These are phyloP conservation scores for Coremacera marginata DNA, from an alignment of 2,888 invertebrate genomes.

Conservation along the genomic window DNA sequence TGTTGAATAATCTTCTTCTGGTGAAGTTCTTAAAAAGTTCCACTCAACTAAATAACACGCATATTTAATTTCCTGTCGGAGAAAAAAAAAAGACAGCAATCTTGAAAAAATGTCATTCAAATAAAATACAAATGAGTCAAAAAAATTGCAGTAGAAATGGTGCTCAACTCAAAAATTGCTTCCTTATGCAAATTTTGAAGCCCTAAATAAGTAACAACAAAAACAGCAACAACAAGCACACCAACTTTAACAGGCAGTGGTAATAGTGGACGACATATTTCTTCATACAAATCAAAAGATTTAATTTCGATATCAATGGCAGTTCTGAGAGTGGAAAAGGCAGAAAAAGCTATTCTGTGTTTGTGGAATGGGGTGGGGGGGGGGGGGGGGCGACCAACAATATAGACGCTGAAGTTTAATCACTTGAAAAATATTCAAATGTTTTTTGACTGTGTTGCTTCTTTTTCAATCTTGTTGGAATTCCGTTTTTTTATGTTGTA, in stretches of 20 bases:
- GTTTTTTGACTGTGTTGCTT: background rate
- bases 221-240: background rate
- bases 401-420: slow-evolving; percentile 30
- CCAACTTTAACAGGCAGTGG: background rate
- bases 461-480: background rate
- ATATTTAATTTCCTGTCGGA: background rate
- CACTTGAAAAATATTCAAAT: slow-evolving; percentile 39
- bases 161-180: slow-evolving; percentile 26
- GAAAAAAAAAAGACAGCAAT: background rate
- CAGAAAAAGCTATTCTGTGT: background rate
- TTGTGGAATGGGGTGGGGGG: background rate
- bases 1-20: background rate
- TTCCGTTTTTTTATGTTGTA: slow-evolving; percentile 14
- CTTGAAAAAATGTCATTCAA: slow-evolving; percentile 26
- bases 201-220: background rate
- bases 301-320: slow-evolving; percentile 39
- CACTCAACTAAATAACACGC: background rate
- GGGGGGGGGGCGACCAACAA: background rate
- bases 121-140: background rate
- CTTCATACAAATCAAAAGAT: slow-evolving; percentile 37
- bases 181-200: slow-evolving; percentile 27
- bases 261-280: slow-evolving; percentile 26
- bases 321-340: slow-evolving; percentile 4
- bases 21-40: background rate
- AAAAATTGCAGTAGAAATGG: slow-evolving; percentile 8